Evolutionary conservation across 2,888 invertebrate genomes (phyloP).

Genomic region (Myopa tessellatipennis): DNA sequence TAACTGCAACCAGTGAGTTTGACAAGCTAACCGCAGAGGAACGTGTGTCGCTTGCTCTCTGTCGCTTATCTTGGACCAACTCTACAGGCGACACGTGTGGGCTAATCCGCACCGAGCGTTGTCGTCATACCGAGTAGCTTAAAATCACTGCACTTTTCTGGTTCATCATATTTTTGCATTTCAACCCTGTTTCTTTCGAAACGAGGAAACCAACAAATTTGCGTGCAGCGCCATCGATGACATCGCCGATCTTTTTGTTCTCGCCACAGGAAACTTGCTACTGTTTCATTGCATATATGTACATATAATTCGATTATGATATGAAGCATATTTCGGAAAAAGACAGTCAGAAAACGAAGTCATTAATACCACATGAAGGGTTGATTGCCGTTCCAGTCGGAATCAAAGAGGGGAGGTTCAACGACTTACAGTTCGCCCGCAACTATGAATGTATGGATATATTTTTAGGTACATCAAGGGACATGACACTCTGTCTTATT

Average conservation of each 20-base stretch:
- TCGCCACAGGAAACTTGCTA: conserved; percentile 37
- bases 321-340: conserved; percentile 29
- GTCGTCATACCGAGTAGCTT: background rate
- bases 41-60: conserved; percentile 58
- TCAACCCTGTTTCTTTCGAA: conserved; percentile 19
- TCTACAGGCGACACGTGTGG: conserved; percentile 64
- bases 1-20: background rate
- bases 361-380: conserved; percentile 20
- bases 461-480: background rate
- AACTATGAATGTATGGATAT: background rate
- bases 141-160: conserved; percentile 25
- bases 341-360: background rate
- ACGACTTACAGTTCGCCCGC: background rate
- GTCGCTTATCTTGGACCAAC: conserved; percentile 66
- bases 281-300: conserved; percentile 42
- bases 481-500: background rate
- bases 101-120: conserved; percentile 32
- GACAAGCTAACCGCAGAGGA: conserved; percentile 26
- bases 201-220: conserved; percentile 55
- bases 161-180: conserved; percentile 28
- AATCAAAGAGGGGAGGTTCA: background rate
- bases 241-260: conserved; percentile 10
- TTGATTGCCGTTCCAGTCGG: conserved; percentile 6
- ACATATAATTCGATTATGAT: conserved; percentile 62
- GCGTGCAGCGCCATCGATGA: conserved; percentile 54